phyloP scores from a whole-genome alignment of 2,797 vertebrate genomes.

The Etheostoma perlongum region DNA sequence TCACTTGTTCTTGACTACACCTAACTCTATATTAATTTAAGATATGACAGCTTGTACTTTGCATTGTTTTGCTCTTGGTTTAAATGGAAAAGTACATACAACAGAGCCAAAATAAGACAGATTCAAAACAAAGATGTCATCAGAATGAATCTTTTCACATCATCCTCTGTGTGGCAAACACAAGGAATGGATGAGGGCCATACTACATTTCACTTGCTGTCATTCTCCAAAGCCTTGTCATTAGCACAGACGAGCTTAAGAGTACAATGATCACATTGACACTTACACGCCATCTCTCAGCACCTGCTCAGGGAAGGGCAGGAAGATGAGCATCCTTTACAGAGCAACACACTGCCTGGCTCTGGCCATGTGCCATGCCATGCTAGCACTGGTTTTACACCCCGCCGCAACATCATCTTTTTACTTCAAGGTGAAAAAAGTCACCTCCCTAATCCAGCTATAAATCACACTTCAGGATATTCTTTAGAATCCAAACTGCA shows the following conservation, averaged over 20 bases:
- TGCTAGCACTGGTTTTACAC: slow-evolving; percentile 35
- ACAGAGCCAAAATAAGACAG: background rate
- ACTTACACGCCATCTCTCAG: slow-evolving; percentile 66
- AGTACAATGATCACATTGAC: slow-evolving; percentile 68
- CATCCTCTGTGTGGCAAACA: slow-evolving; percentile 1
- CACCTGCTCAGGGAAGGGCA: slow-evolving; percentile 66
- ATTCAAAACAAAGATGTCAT: slow-evolving; percentile 7
- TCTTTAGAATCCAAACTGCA: slow-evolving; percentile 24
- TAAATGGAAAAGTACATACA: background rate
- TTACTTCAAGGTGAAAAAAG: slow-evolving; percentile 30
- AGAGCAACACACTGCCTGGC: slow-evolving; percentile 19
- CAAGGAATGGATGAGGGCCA: slow-evolving; percentile 18
- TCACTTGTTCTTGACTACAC: background rate
- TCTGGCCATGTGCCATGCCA: slow-evolving; percentile 45
- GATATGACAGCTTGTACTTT: background rate
- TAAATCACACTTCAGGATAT: slow-evolving; percentile 42
- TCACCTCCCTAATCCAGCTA: slow-evolving; percentile 26
- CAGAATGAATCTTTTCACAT: background rate
- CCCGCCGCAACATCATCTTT: background rate
- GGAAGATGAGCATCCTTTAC: slow-evolving; percentile 62
- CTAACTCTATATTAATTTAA: background rate
- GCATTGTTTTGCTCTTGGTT: background rate
- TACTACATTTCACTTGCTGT: slow-evolving; percentile 37
- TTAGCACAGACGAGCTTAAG: slow-evolving; percentile 41
- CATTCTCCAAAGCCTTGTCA: slow-evolving; percentile 45